These are phyloP conservation scores for Danaus melanippus DNA, from an alignment of 1,140 invertebrate genomes.

Conservation along the genomic window DNA sequence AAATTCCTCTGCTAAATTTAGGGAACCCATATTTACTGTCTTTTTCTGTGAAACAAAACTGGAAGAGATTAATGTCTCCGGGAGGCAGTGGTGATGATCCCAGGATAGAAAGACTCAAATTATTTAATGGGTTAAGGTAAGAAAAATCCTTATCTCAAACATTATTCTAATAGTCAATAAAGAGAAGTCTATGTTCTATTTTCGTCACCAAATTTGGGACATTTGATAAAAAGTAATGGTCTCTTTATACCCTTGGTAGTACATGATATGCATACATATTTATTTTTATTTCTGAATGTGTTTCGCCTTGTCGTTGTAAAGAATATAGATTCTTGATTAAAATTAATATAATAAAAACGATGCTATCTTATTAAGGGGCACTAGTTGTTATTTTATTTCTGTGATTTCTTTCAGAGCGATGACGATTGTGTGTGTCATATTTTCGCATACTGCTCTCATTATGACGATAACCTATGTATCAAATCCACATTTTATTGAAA, in stretches of 20 bases:
- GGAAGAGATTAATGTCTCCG: slow-evolving; percentile 37
- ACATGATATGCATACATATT: too few relatives aligned
- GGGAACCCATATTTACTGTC: slow-evolving; percentile 49
- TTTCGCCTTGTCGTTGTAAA: too few relatives aligned
- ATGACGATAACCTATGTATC: slow-evolving; percentile 34
- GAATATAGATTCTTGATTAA: too few relatives aligned
- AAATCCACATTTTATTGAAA: slow-evolving; percentile 52
- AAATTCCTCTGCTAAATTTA: slow-evolving; percentile 18
- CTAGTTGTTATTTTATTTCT: too few relatives aligned
- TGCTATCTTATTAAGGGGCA: too few relatives aligned
- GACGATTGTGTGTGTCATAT: slow-evolving; percentile 56
- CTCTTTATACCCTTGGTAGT: too few relatives aligned
- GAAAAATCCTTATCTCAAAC: background rate
- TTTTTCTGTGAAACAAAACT: slow-evolving; percentile 52
- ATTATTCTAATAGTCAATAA: background rate
- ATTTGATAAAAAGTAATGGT: background rate
- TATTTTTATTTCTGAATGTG: too few relatives aligned
- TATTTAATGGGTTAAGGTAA: slow-evolving; percentile 54
- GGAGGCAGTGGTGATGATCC: slow-evolving; percentile 32
- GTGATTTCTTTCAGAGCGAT: slow-evolving; percentile 41
- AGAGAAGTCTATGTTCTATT: slow-evolving; percentile 1
- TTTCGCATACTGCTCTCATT: slow-evolving; percentile 45
- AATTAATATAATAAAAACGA: too few relatives aligned
- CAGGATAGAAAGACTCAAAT: slow-evolving; percentile 42
- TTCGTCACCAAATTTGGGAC: background rate